A percentile compares a stretch with the other conserved stretches of the same genome.
Evolutionary conservation across 2,797 vertebrate genomes (phyloP).

Genomic region (Sebastes iracundus): DNA sequence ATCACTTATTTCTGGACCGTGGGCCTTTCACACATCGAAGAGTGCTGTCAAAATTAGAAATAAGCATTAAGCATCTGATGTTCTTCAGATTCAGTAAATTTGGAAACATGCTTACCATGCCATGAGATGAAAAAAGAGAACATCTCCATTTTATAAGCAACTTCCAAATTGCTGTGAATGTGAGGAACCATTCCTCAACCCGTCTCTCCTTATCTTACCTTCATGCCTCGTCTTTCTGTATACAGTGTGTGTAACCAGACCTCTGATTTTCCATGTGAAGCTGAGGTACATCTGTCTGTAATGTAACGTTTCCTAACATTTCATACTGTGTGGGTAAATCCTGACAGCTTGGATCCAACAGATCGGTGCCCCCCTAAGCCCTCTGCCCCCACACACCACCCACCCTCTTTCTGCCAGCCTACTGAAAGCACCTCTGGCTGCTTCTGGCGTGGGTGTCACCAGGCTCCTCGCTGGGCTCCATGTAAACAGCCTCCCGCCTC

Average conservation of each 20-base stretch:
- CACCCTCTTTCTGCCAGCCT: constrained; percentile 39
- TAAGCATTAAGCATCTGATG: not conserved
- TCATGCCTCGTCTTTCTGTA: constrained; percentile 47
- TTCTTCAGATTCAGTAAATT: constrained; percentile 13
- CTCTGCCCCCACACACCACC: constrained; percentile 25
- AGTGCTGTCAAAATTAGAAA: not conserved
- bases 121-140: not conserved
- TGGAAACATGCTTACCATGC: not conserved
- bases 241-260: constrained; percentile 70
- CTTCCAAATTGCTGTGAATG: constrained; percentile 24
- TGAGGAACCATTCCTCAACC: constrained; percentile 19
- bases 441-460: constrained; percentile 61
- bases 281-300: constrained; percentile 84
- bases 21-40: constrained; percentile 1
- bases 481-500: constrained; percentile 66
- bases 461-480: constrained; percentile 62
- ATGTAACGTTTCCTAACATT: constrained; percentile 86
- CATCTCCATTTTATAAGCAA: constrained; percentile 13
- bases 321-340: constrained; percentile 82
- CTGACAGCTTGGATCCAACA: constrained; percentile 82
- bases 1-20: constrained; percentile 6
- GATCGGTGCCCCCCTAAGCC: constrained; percentile 45
- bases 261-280: constrained; percentile 77
- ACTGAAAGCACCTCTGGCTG: constrained; percentile 48
- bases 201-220: constrained; percentile 17